Conservation (phyloP, 2,113 vertebrate genomes). For the Oncorhynchus keta region DNA sequence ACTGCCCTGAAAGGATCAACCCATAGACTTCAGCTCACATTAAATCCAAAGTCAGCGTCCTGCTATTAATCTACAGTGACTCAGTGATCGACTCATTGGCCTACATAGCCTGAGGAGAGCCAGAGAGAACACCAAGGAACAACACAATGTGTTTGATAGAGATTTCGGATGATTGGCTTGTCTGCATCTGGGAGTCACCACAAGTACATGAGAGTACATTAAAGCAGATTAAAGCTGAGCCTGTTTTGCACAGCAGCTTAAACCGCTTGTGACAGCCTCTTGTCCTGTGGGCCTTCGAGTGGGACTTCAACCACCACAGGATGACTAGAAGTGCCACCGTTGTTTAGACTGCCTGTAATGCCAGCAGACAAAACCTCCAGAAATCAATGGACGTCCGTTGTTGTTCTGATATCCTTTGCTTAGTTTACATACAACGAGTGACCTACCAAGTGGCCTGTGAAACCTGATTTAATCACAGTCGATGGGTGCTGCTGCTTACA, state of each 20-base stretch:
- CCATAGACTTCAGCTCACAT: neutral
- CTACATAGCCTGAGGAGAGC: slow-evolving; percentile 28
- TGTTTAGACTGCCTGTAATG: neutral
- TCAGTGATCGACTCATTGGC: slow-evolving; percentile 25
- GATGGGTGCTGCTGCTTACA: neutral
- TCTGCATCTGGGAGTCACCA: slow-evolving; percentile 58
- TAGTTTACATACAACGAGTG: neutral
- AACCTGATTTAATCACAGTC: slow-evolving; percentile 32
- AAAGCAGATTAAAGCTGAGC: slow-evolving; percentile 58
- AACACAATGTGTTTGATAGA: slow-evolving; percentile 51
- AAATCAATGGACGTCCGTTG: slow-evolving; percentile 39
- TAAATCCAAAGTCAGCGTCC: neutral
- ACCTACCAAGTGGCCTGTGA: slow-evolving; percentile 11
- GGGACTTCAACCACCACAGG: slow-evolving; percentile 16
- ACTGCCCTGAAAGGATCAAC: neutral
- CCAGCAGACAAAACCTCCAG: slow-evolving; percentile 9
- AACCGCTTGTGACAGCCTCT: slow-evolving; percentile 63
- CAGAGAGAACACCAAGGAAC: slow-evolving; percentile 28
- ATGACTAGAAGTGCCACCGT: neutral
- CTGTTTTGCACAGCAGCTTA: slow-evolving; percentile 42
- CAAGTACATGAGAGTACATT: slow-evolving; percentile 43
- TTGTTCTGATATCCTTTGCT: neutral
- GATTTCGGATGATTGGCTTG: slow-evolving; percentile 60
- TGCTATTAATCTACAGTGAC: slow-evolving; percentile 37
- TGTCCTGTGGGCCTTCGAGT: slow-evolving; percentile 41